Percentiles rank a stretch among this genome's conserved stretches.
Conservation (phyloP, 2,113 vertebrate genomes). For the Sebastes schlegelii region DNA sequence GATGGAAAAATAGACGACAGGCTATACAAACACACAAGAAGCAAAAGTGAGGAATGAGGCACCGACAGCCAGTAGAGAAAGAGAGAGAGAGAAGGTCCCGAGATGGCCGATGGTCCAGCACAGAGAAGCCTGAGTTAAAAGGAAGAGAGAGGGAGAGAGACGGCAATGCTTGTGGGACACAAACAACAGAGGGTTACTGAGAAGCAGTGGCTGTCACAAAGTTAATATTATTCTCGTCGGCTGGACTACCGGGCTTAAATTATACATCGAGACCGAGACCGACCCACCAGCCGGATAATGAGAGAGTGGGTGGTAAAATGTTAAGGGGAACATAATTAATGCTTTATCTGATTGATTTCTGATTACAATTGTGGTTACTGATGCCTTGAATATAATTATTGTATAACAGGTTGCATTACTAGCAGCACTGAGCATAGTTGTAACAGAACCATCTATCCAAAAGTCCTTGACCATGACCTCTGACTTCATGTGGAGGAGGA, state of each 20-base stretch:
- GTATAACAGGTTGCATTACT: not conserved
- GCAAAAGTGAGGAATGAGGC: not conserved
- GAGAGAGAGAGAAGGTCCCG: no score
- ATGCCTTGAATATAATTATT: not conserved
- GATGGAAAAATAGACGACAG: not conserved
- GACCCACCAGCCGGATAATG: not conserved
- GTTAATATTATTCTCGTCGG: no score
- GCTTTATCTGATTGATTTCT: not conserved
- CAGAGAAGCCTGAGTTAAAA: not conserved
- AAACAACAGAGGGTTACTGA: no score
- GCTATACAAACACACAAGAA: not conserved
- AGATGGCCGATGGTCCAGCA: no score
- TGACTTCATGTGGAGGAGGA: conserved; percentile 8
- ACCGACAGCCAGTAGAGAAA: not conserved
- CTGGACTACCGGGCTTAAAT: no score
- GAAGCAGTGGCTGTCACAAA: no score
- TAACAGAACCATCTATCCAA: no score
- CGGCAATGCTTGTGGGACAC: no score
- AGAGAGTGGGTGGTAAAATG: not conserved
- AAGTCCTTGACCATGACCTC: not conserved
- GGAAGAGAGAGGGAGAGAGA: no score
- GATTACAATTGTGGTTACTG: not conserved
- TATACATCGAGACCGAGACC: no score
- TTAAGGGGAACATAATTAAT: not conserved
- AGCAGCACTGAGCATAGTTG: not conserved